A percentile compares a stretch with the other conserved stretches of the same genome.
phyloP scores from a whole-genome alignment of 2,113 vertebrate genomes.

The Mesitornis unicolor region DNA sequence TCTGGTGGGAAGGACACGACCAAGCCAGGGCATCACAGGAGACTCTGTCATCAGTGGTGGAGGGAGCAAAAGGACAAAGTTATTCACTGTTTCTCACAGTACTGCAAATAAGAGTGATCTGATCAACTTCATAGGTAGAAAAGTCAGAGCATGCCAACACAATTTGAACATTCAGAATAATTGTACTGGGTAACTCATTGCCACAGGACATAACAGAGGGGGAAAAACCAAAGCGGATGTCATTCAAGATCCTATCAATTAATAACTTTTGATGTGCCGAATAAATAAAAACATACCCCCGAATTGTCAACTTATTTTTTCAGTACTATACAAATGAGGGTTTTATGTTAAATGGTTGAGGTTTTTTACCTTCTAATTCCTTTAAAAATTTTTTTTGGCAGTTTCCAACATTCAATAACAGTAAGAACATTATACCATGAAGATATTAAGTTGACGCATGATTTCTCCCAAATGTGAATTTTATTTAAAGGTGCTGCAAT shows the following conservation, averaged over 20 bases:
- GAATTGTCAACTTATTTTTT: neutral
- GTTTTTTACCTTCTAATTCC: neutral
- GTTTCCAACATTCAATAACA: neutral
- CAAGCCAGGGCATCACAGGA: neutral
- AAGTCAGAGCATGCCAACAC: neutral
- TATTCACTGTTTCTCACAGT: neutral
- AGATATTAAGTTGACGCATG: neutral
- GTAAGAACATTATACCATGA: neutral
- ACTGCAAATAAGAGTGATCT: neutral
- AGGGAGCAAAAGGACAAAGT: neutral
- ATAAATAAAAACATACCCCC: neutral
- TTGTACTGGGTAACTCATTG: neutral
- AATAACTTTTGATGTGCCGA: neutral
- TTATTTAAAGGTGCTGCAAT: neutral
- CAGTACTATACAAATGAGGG: neutral
- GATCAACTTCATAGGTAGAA: neutral
- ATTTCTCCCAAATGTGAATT: neutral
- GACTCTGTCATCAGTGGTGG: fast-evolving
- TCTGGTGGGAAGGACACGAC: neutral
- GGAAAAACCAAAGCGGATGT: neutral
- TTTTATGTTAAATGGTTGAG: neutral
- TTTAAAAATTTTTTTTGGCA: neutral
- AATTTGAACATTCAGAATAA: neutral
- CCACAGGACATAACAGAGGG: too few relatives aligned
- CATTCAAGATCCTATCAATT: neutral